Base-by-base conservation (phyloP, 2,888 invertebrate genomes). In the Hypena proboscidalis region DNA sequence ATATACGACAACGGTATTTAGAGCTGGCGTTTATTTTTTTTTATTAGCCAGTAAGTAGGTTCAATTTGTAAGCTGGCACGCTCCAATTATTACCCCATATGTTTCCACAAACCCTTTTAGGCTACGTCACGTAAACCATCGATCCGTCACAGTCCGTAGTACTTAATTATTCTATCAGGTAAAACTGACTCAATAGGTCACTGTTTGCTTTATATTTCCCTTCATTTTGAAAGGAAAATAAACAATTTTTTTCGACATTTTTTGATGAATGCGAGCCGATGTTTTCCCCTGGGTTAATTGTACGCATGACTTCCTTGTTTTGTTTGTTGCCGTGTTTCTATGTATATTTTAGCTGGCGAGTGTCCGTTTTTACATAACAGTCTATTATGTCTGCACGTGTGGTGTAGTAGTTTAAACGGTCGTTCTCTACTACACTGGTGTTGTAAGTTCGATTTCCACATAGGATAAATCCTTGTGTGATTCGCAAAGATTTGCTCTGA, bases 81-180 rank as follows among this genome's bases (percentile, higher is more conserved):
- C n/a, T 5, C 13, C n/a, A 8, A 58, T 13, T 14, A 30, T 3
- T 0, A 4, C 13, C 3, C 35, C 32, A 23, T 61, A 46, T 29
- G 32, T 50, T 23, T 27, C 14, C 4, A 14, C 43, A 61, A 68
- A 68, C 73, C 69, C 69, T 62, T 54, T 48, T 36, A 27, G 27
- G 33, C 48, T 43, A 50, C 48, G 51, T 58, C 75, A 73, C 74
- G 72, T 70, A 64, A 75, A 68, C 65, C 69, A 77, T 76, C 69
- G 74, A 78, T 77, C 75, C 51, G 59, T 76, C 72, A 75, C 46
- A 52, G 40, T 52, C 40, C 52, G 57, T 40, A 58, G 57, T 52
- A 53, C 50, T 65, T 66, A 62, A 65, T 62, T 64, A 59, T 62
- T 56, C 51, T 48, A 50, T 49, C 47, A 61, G 55, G 47, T 52